phyloP scores from a whole-genome alignment of 2,888 invertebrate species.

The Agrilus mali region DNA sequence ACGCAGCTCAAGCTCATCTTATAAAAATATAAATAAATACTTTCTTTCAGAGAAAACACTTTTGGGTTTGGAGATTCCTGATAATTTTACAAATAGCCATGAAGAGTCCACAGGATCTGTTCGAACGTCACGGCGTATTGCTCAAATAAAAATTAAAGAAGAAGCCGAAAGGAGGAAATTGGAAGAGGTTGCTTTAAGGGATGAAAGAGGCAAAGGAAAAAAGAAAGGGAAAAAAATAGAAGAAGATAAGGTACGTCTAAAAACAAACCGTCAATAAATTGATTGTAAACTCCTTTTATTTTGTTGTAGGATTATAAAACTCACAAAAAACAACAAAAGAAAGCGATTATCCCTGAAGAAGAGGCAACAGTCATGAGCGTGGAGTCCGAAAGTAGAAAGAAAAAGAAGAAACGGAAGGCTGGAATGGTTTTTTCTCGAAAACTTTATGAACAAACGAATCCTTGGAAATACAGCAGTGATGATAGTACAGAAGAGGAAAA shows the following conservation, averaged over 20 bases:
- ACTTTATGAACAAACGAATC: conserved; percentile 39
- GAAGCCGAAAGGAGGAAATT: conserved; percentile 64
- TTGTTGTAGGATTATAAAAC: conserved; percentile 20
- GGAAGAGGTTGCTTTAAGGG: conserved; percentile 60
- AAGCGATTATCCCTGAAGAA: conserved; percentile 25
- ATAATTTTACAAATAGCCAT: conserved; percentile 17
- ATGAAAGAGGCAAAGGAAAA: conserved; percentile 52
- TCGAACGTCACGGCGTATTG: conserved; percentile 72
- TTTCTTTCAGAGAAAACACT: conserved; percentile 29
- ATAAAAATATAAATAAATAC: background rate
- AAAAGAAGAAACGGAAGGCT: conserved; percentile 28
- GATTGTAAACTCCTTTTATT: background rate
- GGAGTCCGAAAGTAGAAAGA: conserved; percentile 32
- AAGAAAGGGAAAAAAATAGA: conserved; percentile 30
- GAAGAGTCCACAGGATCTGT: conserved; percentile 43
- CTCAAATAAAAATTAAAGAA: conserved; percentile 76
- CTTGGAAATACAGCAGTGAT: conserved; percentile 48
- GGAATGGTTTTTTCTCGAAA: conserved; percentile 21
- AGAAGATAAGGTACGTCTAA: conserved; percentile 19
- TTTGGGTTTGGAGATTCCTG: conserved; percentile 37
- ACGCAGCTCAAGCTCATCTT: conserved; percentile 4
- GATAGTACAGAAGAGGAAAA: conserved; percentile 33
- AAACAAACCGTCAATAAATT: background rate
- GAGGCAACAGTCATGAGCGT: conserved; percentile 33
- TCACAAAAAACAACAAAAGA: conserved; percentile 26